Percentiles rank a stretch among this genome's conserved stretches.
phyloP scores from a whole-genome alignment of 2,888 invertebrate species.

The Strigamia maritima region DNA sequence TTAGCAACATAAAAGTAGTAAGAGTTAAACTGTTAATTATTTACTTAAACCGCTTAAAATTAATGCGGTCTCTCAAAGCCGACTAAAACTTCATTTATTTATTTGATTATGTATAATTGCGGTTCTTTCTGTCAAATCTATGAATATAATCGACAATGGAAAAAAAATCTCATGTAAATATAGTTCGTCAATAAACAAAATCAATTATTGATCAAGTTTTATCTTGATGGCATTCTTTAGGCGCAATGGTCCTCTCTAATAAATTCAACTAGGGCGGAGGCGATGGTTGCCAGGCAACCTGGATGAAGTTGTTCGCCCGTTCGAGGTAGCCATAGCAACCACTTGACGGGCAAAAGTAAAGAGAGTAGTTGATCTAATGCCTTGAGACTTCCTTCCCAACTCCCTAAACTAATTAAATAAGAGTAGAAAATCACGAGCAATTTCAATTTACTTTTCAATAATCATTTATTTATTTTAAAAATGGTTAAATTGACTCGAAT shows the following conservation, averaged over 20 bases:
- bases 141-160: neutral
- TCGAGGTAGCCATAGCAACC: constrained; percentile 5
- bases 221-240: constrained; percentile 1
- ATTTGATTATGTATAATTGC: neutral
- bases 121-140: neutral
- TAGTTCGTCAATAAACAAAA: neutral
- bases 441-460: neutral
- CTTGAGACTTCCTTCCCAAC: neutral
- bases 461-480: neutral
- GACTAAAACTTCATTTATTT: neutral
- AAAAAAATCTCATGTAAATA: neutral
- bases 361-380: neutral
- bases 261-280: constrained; percentile 9
- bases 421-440: neutral
- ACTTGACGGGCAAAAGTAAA: constrained; percentile 1
- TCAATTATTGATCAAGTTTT: constrained; percentile 1
- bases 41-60: neutral
- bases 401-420: neutral
- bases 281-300: neutral
- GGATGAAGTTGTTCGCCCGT: constrained; percentile 10
- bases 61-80: neutral
- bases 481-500: no score
- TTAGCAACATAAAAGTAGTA: no score
- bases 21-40: neutral
- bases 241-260: constrained; percentile 10